Evolutionary conservation across 2,888 invertebrate species (phyloP).

Genomic region (Lithophane semibrunnea): DNA sequence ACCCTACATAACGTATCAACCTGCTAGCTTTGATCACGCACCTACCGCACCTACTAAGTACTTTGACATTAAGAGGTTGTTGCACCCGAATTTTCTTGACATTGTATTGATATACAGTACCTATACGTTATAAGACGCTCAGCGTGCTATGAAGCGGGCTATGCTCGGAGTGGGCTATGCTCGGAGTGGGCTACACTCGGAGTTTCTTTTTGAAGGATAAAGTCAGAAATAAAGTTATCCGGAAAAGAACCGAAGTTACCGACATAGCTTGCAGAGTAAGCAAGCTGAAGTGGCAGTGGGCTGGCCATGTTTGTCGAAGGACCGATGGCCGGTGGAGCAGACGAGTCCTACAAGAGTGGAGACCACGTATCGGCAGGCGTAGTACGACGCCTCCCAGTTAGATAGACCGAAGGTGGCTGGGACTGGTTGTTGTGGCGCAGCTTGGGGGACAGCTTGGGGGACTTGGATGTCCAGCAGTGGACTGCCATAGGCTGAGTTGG

Average conservation of each 20-base stretch:
- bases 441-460: too few species aligned
- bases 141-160: not conserved
- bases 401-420: not conserved
- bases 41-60: constrained; percentile 23
- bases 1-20: constrained; percentile 31
- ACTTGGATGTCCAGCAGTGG: not conserved
- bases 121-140: not conserved
- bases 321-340: not conserved
- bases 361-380: not conserved
- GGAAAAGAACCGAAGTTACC: not conserved
- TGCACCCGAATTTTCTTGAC: constrained; percentile 46
- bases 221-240: not conserved
- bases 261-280: not conserved
- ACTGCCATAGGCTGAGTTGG: not conserved
- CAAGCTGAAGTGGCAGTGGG: not conserved
- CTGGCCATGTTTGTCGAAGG: too few species aligned
- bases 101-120: constrained; percentile 20
- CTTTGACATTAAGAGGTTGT: constrained; percentile 35
- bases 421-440: not conserved
- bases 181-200: not conserved
- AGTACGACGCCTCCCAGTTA: not conserved
- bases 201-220: not conserved
- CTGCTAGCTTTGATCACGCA: constrained; percentile 32
- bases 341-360: not conserved
- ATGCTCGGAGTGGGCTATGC: not conserved